Percentiles rank a stretch among this genome's conserved stretches.
These are phyloP conservation scores for Pterostichus madidus DNA, from an alignment of 2,888 invertebrate genomes.

Conservation along the genomic window DNA sequence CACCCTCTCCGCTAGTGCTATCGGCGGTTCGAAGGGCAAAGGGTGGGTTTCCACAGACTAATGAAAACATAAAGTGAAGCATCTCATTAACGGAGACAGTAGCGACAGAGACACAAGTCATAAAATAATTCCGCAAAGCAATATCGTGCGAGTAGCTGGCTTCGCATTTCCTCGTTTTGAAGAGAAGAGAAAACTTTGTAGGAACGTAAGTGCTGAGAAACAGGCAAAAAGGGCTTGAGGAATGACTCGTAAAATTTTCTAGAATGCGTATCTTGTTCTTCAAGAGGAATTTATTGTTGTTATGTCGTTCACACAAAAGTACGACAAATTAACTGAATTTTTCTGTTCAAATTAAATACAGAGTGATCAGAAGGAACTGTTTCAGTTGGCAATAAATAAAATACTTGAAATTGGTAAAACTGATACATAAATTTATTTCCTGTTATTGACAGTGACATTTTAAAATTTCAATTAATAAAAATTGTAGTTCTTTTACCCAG, in stretches of 20 bases:
- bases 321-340: neutral
- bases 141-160: constrained; percentile 18
- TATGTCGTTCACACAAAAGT: neutral
- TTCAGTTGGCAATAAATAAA: too few species aligned
- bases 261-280: neutral
- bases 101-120: constrained; percentile 48
- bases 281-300: neutral
- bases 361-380: too few species aligned
- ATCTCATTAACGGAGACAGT: constrained; percentile 61
- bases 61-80: constrained; percentile 63
- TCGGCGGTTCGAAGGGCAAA: neutral
- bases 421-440: too few species aligned
- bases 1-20: neutral
- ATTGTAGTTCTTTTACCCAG: too few species aligned
- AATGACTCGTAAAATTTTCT: neutral
- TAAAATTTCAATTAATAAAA: too few species aligned
- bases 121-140: constrained; percentile 56
- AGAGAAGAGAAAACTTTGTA: neutral
- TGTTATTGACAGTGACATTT: too few species aligned
- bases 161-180: constrained; percentile 7
- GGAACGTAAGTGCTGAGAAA: neutral
- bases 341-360: too few species aligned
- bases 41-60: constrained; percentile 22
- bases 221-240: constrained; percentile 2
- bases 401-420: too few species aligned